Percentiles rank a stretch among this genome's conserved stretches.
These are phyloP conservation scores for Orientallactaga bullata DNA, from an alignment of 2,113 vertebrate species.

Conservation along the genomic window DNA sequence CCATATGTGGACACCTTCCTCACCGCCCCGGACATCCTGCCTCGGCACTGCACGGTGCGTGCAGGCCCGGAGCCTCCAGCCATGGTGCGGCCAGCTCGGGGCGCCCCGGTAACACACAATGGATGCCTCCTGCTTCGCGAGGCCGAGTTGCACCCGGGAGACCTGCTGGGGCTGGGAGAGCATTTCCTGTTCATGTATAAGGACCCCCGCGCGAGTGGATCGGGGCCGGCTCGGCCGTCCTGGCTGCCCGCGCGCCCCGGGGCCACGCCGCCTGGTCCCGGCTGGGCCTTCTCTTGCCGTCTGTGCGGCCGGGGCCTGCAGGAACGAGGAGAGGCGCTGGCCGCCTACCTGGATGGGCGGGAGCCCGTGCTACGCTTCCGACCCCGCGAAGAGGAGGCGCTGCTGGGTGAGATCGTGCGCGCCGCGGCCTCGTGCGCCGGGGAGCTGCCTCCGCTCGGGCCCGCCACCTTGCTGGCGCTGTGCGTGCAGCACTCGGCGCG, in stretches of 20 bases:
- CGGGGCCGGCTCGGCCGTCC: conserved; percentile 78
- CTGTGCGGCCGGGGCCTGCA: conserved; percentile 86
- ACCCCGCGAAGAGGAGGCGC: conserved; percentile 90
- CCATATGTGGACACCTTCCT: conserved; percentile 94
- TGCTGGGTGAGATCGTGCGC: conserved; percentile 93
- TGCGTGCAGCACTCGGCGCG: conserved; percentile 94
- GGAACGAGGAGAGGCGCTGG: conserved; percentile 92
- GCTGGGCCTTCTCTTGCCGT: conserved; percentile 85
- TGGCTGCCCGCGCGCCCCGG: conserved; percentile 84
- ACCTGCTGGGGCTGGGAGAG: conserved; percentile 93
- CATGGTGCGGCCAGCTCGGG: conserved; percentile 91
- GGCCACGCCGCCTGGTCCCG: conserved; percentile 75
- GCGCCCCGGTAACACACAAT: conserved; percentile 93
- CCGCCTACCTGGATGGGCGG: conserved; percentile 91
- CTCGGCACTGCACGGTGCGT: conserved; percentile 91
- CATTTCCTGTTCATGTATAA: conserved; percentile 96
- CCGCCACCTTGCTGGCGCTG: conserved; percentile 93
- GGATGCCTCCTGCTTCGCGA: conserved; percentile 92
- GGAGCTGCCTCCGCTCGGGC: conserved; percentile 90
- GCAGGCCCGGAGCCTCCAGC: conserved; percentile 84
- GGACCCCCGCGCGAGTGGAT: conserved; percentile 88
- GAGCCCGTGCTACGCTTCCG: conserved; percentile 92
- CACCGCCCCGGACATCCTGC: conserved; percentile 92
- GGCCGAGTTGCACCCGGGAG: conserved; percentile 91
- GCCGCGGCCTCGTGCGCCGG: conserved; percentile 90